A percentile compares a stretch with the other conserved stretches of the same genome.
Conservation (phyloP, 1,140 invertebrate genomes). For the Penaeus vannamei region DNA sequence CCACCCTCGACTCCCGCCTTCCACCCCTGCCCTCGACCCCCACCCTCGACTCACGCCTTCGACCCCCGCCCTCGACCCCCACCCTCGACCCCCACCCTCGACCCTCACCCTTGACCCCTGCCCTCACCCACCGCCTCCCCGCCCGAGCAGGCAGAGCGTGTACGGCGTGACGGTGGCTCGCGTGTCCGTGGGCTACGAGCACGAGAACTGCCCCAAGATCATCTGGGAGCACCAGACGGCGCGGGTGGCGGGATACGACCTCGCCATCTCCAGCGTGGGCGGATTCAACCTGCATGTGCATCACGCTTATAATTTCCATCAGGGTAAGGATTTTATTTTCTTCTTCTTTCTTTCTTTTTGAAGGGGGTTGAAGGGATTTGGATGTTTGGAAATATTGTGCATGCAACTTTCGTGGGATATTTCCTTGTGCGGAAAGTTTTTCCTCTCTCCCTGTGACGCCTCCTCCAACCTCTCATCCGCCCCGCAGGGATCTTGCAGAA, state of each 20-base stretch:
- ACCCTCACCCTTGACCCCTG: not conserved
- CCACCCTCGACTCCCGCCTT: too few relatives aligned
- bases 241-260: constrained; percentile 93
- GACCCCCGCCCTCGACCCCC: too few relatives aligned
- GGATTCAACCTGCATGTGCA: constrained; percentile 98
- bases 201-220: constrained; percentile 87
- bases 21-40: too few relatives aligned
- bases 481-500: constrained; percentile 90
- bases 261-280: constrained; percentile 94
- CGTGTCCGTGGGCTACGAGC: constrained; percentile 97
- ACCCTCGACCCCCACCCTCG: too few relatives aligned
- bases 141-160: constrained; percentile 83
- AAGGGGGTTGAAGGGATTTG: too few relatives aligned
- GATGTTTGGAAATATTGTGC: too few relatives aligned
- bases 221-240: constrained; percentile 97
- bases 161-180: constrained; percentile 91
- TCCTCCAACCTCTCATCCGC: constrained; percentile 20
- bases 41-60: too few relatives aligned
- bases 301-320: constrained; percentile 97
- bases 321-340: constrained; percentile 78
- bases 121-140: not conserved
- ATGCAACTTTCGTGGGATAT: not conserved
- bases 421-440: not conserved
- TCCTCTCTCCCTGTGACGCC: not conserved
- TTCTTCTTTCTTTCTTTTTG: not conserved